Percentiles rank a stretch among this genome's conserved stretches.
Evolutionary conservation across 1,140 invertebrate genomes (phyloP).

Genomic region (Lepidostoma basale): DNA sequence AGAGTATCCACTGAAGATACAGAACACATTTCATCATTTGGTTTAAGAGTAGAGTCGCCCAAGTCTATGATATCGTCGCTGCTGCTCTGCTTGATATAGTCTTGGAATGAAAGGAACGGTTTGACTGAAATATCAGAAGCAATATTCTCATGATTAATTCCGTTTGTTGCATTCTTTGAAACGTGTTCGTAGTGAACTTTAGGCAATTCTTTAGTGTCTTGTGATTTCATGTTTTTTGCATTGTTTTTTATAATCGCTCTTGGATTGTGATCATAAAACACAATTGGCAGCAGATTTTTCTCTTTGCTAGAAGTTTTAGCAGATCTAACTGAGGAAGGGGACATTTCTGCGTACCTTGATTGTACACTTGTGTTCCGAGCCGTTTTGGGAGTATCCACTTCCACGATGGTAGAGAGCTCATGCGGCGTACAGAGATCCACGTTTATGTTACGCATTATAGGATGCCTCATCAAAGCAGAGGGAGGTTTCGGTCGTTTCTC

Average conservation of each 20-base stretch:
- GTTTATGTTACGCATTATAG: constrained; percentile 48
- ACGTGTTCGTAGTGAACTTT: neutral
- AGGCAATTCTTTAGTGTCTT: neutral
- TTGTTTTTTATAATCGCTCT: too few species aligned
- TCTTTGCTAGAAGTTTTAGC: constrained; percentile 37
- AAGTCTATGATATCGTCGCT: constrained; percentile 46
- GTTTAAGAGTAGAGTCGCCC: constrained; percentile 48
- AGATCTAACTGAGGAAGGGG: constrained; percentile 48
- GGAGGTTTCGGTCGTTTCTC: constrained; percentile 25
- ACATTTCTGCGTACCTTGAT: constrained; percentile 23
- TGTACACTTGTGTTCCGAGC: constrained; percentile 45
- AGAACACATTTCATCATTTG: constrained; percentile 38
- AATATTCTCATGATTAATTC: too few species aligned
- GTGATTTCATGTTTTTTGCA: neutral
- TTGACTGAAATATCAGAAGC: too few species aligned
- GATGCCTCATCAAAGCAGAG: constrained; percentile 24
- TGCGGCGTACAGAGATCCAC: constrained; percentile 59
- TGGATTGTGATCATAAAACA: constrained; percentile 2
- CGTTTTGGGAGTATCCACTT: constrained; percentile 65
- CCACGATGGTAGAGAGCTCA: constrained; percentile 70
- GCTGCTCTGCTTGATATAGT: constrained; percentile 55
- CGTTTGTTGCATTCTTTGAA: too few species aligned
- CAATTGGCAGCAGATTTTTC: neutral
- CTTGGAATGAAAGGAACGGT: constrained; percentile 57
- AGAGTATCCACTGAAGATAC: constrained; percentile 56